These are phyloP conservation scores for Zaprionus africanus DNA, from an alignment of 1,140 invertebrate genomes.

Conservation along the genomic window DNA sequence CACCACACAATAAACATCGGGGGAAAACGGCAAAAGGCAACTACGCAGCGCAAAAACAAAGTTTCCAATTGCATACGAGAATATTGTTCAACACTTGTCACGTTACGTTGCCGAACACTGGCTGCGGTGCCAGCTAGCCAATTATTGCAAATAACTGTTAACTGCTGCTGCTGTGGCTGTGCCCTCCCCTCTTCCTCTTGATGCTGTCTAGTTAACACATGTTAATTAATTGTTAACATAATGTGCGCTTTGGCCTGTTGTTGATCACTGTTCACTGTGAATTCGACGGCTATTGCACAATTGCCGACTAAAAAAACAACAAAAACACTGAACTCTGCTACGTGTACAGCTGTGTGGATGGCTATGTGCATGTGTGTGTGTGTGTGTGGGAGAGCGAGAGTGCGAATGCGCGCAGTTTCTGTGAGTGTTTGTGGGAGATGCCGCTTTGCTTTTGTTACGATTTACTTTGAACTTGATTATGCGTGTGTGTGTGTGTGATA, in stretches of 20 bases:
- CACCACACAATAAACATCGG: conserved; percentile 23
- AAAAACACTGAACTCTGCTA: conserved; percentile 58
- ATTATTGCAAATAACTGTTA: conserved; percentile 40
- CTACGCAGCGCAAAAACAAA: conserved; percentile 54
- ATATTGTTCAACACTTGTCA: conserved; percentile 53
- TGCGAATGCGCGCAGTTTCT: conserved; percentile 56
- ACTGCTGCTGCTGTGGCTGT: background rate
- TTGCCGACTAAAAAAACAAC: conserved; percentile 54
- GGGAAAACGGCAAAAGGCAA: conserved; percentile 49
- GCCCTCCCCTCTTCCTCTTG: no score
- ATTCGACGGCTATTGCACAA: conserved; percentile 63
- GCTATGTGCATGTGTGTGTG: conserved; percentile 9
- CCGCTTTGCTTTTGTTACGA: conserved; percentile 50
- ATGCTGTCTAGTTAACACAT: conserved; percentile 26
- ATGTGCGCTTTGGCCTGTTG: conserved; percentile 9
- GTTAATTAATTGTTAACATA: conserved; percentile 53
- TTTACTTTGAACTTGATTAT: conserved; percentile 79
- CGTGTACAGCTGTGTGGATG: conserved; percentile 70
- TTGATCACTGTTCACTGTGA: conserved; percentile 11
- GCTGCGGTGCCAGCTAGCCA: conserved; percentile 37
- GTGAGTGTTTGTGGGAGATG: conserved; percentile 40
- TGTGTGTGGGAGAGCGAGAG: conserved; percentile 50
- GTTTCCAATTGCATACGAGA: conserved; percentile 42
- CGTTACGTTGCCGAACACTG: conserved; percentile 24
- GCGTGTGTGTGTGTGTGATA: conserved; percentile 41